Base-by-base conservation (phyloP, 2,113 vertebrate genomes). In the Poeciliopsis occidentalis region DNA sequence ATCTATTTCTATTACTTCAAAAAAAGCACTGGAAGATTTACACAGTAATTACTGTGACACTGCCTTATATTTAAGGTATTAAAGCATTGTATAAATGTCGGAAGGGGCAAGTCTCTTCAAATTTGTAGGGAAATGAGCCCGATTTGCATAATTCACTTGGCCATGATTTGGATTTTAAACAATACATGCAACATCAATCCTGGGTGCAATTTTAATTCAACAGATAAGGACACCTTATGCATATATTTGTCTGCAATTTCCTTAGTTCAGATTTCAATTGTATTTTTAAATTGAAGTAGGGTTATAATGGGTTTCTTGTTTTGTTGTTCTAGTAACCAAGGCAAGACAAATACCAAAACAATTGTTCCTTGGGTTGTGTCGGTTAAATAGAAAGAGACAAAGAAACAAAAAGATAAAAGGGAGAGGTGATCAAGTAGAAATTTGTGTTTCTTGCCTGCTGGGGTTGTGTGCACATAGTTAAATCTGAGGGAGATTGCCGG, bases 131-230 rank as follows among this genome's bases (percentile, higher is more conserved):
- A 89, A 89, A 87, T 92, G 82, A 89, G 82, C 82, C 27, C 67
- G 60, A 91, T 93, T 94, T 91, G 86, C 89, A 90, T 92, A 88
- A 87, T 81, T 90, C 80, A 79, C 86, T 84, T 84, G 80, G 83
- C 71, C 13, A 57, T 80, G 79, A 84, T 79, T 85, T 81, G 87
- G 88, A 91, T 91, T 92, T 90, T 91, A 80, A 57, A 78, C 68
- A 72, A 77, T 78, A 79, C 80, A 81, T 66, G 44, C 84, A 60
- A 71, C 86, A 80, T 85, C 78, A 24, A 60, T 75, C 86, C 76
- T 82, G 86, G 85, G 85, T 91, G 85, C 84, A 82, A 92, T 91
- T 93, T 85, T 73, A 89, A 83, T 89, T 77, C 13, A 6, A 22
- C 19, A 13, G 83, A 91, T 84, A 87, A 87, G 79, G 89, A 64